Base-by-base conservation (phyloP, 1,140 invertebrate genomes). In the Drosophila sturtevanti region DNA sequence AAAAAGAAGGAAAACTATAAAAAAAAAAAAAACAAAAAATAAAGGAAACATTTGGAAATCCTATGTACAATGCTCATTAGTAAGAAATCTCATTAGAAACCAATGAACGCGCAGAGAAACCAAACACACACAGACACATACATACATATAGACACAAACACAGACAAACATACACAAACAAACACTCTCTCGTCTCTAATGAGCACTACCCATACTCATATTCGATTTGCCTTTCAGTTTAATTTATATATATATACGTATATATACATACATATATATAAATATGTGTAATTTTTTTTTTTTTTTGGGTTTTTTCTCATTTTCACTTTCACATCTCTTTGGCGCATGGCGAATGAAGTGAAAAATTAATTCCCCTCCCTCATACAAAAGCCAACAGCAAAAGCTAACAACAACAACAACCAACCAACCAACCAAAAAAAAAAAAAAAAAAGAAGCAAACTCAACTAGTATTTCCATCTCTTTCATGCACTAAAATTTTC, bases 71-170 rank as follows among this genome's bases (percentile, higher is more conserved):
- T 69, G 82, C 82, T 86, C 81, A 82, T 86, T 86, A 86, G 81
- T 71, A 72, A 60, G 75, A 87, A 86, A 86, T 86, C 81, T 87
- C 82, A 86, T 86, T 86, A 87, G 81, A 86, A 87, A 86, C 82
- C 79, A 81, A 86, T 86, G 82, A 87, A 79, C 67, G 82, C 68
- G 68, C 61, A 69, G 54, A 66, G 48, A 70, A 61, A 81, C 64
- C 48, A 68, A 73, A 64, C 74, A 79, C 77, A 41, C 14, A 31
- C 24, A 35, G 55, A 59, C 24, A 60, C 72, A 64, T 16, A 52
- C 48, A 64, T 21, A 65, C 12, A 55, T n/a, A n/a, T n/a, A n/a
- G n/a, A 27, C 22, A 34, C 60, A 62, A 14, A 59, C 72, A 64
- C 22, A 52, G 38, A 64, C 21, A 65, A 9, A 56, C 41, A 54